Evolutionary conservation across 2,113 vertebrate species (phyloP), one percentile per base, ranked within the genome.

Genomic region (Tauraco erythrolophus): DNA sequence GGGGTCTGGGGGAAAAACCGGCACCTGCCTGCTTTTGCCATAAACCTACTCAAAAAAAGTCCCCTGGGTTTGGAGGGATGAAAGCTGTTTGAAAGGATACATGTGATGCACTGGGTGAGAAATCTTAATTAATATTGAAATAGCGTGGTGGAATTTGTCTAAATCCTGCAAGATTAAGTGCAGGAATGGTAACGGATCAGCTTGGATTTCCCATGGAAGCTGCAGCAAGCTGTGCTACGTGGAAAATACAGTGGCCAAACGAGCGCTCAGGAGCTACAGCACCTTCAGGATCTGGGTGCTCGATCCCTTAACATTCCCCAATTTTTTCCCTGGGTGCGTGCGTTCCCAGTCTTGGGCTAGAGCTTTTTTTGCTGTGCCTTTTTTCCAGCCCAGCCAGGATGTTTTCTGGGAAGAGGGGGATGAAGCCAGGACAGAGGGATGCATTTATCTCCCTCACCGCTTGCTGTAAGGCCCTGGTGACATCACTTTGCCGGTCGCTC

Each of bases 111-210:
- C 58, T 0, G 57, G 46, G 70, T 58, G 62, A 91, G 88, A 84
- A 94, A 80, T 72, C 75, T 54, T 23, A 62, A 76, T 87, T 74
- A 28, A 81, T 64, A 57, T 68, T 89, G 85, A 51, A 94, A 89
- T 8, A 25, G 56, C 9, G 0, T 2, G 0, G 75, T 45, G 95
- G 92, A 91, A 86, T 95, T 86, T 88, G 22, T 56, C 58, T 30
- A 66, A 88, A 94, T 96, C 85, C 79, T 37, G 4, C 76, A 69
- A 62, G 93, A 95, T 85, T 88, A 75, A 53, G 31, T 1, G n/a
- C 71, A 35, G 77, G 60, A 41, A 5, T 24, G 45, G 35, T 37
- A 25, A 25, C 13, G 50, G 83, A n/a, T 11, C 50, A 53, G 24
- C 71, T 48, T 27, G 64, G 31, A 45, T 83, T 83, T 31, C 77